These are phyloP conservation scores for Eupithecia exiguata DNA, from an alignment of 2,888 invertebrate genomes.

Conservation along the genomic window DNA sequence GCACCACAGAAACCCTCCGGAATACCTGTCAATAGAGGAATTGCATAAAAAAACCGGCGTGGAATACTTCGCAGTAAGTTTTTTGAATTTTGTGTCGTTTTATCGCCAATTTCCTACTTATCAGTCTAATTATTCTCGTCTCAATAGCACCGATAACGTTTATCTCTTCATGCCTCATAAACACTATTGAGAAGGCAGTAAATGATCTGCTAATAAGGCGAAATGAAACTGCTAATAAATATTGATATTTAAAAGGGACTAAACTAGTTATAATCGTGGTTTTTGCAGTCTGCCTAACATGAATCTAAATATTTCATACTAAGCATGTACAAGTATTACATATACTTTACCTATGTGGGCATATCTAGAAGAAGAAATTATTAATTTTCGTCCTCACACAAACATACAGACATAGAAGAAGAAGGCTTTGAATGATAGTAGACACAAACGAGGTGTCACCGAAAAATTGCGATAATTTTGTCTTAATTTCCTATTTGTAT, in stretches of 20 bases:
- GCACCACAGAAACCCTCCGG: conserved; percentile 91
- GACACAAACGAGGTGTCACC: too few species aligned
- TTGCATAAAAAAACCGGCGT: conserved; percentile 91
- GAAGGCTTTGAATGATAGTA: too few species aligned
- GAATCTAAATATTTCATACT: too few species aligned
- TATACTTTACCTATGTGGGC: not conserved
- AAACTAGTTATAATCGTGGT: not conserved
- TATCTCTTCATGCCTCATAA: not conserved
- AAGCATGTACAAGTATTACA: not conserved
- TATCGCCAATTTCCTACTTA: conserved; percentile 13
- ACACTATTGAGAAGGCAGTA: not conserved
- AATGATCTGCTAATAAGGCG: not conserved
- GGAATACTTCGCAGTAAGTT: conserved; percentile 92
- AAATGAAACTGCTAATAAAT: not conserved
- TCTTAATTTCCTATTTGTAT: too few species aligned
- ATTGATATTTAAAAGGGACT: not conserved
- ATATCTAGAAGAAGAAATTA: too few species aligned
- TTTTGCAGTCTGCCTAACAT: not conserved
- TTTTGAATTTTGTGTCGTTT: not conserved
- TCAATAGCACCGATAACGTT: conserved; percentile 5
- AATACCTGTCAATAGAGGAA: conserved; percentile 87
- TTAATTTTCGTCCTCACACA: too few species aligned
- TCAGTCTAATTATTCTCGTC: conserved; percentile 10
- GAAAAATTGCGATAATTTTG: too few species aligned
- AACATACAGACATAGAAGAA: too few species aligned